phyloP scores from a whole-genome alignment of 2,797 vertebrate genomes.

The Typhlichthys subterraneus region DNA sequence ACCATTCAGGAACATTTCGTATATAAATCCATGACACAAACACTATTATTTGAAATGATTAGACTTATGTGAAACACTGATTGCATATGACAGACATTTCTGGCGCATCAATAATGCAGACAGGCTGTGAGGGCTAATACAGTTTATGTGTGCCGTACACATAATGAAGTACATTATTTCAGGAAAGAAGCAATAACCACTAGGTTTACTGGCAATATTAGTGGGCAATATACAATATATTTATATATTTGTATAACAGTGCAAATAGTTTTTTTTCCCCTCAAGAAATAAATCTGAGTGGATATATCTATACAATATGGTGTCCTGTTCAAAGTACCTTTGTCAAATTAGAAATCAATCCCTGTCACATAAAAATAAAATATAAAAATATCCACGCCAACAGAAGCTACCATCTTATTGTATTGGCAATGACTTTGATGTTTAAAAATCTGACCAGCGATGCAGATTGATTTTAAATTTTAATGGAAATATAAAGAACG shows the following conservation, averaged over 20 bases:
- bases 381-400: constrained; percentile 70
- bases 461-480: constrained; percentile 82
- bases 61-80: too few species aligned
- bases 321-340: constrained; percentile 50
- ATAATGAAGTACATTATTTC: too few species aligned
- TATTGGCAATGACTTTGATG: constrained; percentile 70
- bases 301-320: constrained; percentile 37
- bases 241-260: constrained; percentile 73
- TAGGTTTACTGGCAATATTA: too few species aligned
- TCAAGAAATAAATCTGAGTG: constrained; percentile 53
- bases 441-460: constrained; percentile 73
- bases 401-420: constrained; percentile 69
- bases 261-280: constrained; percentile 65
- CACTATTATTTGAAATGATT: too few species aligned
- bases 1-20: too few species aligned
- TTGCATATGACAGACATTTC: too few species aligned
- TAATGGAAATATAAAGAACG: constrained; percentile 76
- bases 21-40: too few species aligned
- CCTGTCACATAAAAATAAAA: constrained; percentile 53
- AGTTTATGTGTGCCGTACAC: too few species aligned
- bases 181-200: too few species aligned
- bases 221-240: constrained; percentile 45
- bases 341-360: constrained; percentile 47
- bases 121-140: too few species aligned
- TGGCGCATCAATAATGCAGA: too few species aligned